Evolutionary conservation across 2,797 vertebrate species (phyloP), one percentile per base, ranked within the genome.

Genomic region (Semaprochilodus insignis): DNA sequence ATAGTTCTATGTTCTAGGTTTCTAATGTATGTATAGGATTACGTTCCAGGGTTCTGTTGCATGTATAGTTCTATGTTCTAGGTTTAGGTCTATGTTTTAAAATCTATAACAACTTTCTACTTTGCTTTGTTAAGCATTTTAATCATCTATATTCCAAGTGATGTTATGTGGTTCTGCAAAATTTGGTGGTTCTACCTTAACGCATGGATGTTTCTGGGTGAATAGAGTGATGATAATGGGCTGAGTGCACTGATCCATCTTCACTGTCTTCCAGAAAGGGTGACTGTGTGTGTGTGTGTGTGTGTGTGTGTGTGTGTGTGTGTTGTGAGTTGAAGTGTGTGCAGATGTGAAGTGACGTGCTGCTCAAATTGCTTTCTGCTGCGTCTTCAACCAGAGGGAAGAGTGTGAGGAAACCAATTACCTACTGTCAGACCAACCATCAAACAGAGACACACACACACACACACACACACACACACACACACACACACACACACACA

Each of bases 311-410:
- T 70, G 48, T 70, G 75, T 63, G 40, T 77, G 40, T 66, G 55
- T 17, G 75, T 44, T 63, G 62, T 17, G 70, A 34, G 67, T 40
- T 70, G 67, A 48, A 70, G 67, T 74, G 72, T 55, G 72, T 74
- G 52, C 77, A 83, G 77, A 83, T 83, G 82, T 79, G 77, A 83
- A 83, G 52, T 69, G 82, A 79, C 71, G 71, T 79, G 71, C 52
- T 79, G 82, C 77, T 69, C 82, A 83, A 83, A 83, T 83, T 83
- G 82, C 82, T 83, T 83, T 83, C 77, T 83, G 77, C 77, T 83
- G 82, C 62, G 59, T 77, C 62, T 79, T 44, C 82, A 83, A 83
- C 77, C 71, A 74, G 77, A 74, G 77, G 82, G 62, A 83, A 65
- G 71, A 79, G 77, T 77, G 59, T 79, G 82, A 83, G 77, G 63